These are phyloP conservation scores for Oceanodroma leucorhoa DNA, from an alignment of 2,797 vertebrate species.

Conservation along the genomic window DNA sequence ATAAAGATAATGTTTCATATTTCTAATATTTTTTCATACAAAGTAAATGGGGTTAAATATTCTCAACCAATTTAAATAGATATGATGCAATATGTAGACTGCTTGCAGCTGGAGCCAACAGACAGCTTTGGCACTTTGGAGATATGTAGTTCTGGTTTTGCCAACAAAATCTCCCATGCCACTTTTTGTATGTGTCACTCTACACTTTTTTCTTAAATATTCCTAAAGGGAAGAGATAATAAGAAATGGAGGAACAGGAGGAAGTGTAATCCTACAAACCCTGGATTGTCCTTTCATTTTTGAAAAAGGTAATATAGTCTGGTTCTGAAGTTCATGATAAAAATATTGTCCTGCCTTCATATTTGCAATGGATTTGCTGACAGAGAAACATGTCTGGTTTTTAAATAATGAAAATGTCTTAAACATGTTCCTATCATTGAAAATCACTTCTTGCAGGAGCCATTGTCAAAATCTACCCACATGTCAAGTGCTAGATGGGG, in stretches of 20 bases:
- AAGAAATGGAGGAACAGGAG: background rate
- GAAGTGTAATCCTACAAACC: background rate
- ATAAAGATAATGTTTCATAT: background rate
- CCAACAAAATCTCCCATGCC: background rate
- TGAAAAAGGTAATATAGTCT: background rate
- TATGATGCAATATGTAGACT: background rate
- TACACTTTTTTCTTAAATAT: background rate
- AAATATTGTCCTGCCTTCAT: background rate
- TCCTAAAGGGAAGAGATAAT: background rate
- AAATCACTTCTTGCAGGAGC: slow-evolving; percentile 8
- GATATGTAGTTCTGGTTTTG: background rate
- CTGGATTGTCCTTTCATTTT: background rate
- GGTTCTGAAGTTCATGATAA: background rate
- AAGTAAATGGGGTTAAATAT: background rate
- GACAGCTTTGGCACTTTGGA: background rate
- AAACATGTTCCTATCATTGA: background rate
- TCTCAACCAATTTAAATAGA: background rate
- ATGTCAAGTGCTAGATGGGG: background rate
- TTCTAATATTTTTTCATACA: background rate
- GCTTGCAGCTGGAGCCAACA: background rate
- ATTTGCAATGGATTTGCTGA: background rate
- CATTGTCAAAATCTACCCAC: background rate
- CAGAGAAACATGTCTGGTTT: background rate
- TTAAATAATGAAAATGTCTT: slow-evolving; percentile 36
- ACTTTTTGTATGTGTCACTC: background rate